Percentiles rank a stretch among this genome's conserved stretches.
Conservation (phyloP, 1,140 invertebrate genomes). For the Paracyclopina nana region DNA sequence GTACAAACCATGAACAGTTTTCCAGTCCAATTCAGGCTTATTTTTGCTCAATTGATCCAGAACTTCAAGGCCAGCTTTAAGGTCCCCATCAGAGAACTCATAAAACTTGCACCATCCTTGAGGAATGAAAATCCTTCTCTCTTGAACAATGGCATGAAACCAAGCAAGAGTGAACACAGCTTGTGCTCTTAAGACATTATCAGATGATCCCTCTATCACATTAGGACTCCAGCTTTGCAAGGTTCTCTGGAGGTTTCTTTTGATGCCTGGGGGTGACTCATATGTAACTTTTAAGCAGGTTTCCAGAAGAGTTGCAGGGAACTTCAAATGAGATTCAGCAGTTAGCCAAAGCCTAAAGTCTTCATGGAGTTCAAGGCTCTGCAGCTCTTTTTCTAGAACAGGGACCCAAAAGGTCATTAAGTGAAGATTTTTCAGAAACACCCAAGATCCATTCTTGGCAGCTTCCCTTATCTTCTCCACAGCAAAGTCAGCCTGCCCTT, state of each 20-base stretch:
- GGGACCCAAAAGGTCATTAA: conserved; percentile 56
- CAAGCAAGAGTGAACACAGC: conserved; percentile 49
- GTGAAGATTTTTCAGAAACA: conserved; percentile 72
- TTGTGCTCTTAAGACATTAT: conserved; percentile 31
- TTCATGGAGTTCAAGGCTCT: conserved; percentile 34
- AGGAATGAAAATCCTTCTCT: conserved; percentile 62
- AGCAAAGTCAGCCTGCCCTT: conserved; percentile 45
- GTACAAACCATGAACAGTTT: conserved; percentile 53
- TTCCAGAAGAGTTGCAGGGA: conserved; percentile 41
- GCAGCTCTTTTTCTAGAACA: conserved; percentile 46
- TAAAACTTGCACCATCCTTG: conserved; percentile 74
- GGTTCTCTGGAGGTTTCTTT: conserved; percentile 38
- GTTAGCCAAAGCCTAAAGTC: conserved; percentile 56
- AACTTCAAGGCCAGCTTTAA: conserved; percentile 51
- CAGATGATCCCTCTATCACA: conserved; percentile 28
- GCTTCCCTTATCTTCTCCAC: conserved; percentile 33
- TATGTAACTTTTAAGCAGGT: conserved; percentile 60
- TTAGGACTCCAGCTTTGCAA: conserved; percentile 36
- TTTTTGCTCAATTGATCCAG: conserved; percentile 36
- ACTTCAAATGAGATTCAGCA: conserved; percentile 43
- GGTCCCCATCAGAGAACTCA: conserved; percentile 66
- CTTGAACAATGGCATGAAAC: conserved; percentile 69
- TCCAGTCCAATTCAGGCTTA: conserved; percentile 39
- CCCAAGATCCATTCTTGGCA: conserved; percentile 42
- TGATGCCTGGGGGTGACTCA: conserved; percentile 50